Conservation (phyloP, 2,888 invertebrate genomes). For the Dryobotodes eremita region DNA sequence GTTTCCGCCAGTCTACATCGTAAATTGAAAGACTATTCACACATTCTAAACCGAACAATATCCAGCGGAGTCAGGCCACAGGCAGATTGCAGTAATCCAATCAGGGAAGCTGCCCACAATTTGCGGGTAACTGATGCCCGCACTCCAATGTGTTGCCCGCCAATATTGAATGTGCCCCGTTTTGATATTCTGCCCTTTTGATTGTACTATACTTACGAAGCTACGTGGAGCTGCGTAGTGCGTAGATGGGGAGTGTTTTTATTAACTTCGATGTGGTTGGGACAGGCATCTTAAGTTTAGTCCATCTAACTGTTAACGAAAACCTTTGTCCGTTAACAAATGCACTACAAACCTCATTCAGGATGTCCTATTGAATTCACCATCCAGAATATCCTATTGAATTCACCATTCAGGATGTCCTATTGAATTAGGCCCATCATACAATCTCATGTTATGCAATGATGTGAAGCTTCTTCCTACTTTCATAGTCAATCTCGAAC, state of each 20-base stretch:
- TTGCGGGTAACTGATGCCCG: constrained; percentile 67
- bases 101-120: constrained; percentile 70
- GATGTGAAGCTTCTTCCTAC: neutral
- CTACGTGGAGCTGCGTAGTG: neutral
- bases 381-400: too few relatives aligned
- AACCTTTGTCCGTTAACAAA: neutral
- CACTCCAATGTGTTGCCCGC: constrained; percentile 31
- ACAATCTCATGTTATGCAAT: neutral
- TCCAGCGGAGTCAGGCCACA: constrained; percentile 39
- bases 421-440: neutral
- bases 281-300: too few relatives aligned
- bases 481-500: neutral
- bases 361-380: too few relatives aligned
- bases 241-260: neutral
- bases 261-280: too few relatives aligned
- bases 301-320: neutral
- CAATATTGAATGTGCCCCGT: constrained; percentile 30
- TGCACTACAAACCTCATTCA: neutral
- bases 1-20: constrained; percentile 14
- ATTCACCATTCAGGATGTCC: too few relatives aligned
- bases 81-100: constrained; percentile 71
- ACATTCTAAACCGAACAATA: constrained; percentile 41
- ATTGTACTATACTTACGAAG: constrained; percentile 11
- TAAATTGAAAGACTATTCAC: constrained; percentile 51
- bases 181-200: constrained; percentile 49